Percentiles rank a stretch among this genome's conserved stretches.
Evolutionary conservation across 2,113 vertebrate species (phyloP).

Genomic region (Platysternon megacephalum): DNA sequence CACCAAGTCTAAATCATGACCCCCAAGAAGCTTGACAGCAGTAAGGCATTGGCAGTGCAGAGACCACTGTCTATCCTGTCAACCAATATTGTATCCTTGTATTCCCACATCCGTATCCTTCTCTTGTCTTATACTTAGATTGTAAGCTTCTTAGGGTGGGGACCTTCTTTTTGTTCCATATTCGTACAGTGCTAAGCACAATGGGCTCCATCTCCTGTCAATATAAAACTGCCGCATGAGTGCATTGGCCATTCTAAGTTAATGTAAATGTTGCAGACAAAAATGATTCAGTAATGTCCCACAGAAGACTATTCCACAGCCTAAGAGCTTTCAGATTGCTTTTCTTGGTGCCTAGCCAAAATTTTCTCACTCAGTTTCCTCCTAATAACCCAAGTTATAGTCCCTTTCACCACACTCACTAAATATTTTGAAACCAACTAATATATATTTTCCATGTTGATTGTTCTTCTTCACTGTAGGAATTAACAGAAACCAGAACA

Average conservation of each 20-base stretch:
- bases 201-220: background rate
- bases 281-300: background rate
- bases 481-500: background rate
- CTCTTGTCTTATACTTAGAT: background rate
- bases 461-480: background rate
- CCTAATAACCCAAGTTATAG: background rate
- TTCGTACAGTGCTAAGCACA: background rate
- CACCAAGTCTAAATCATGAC: background rate
- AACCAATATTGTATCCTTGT: background rate
- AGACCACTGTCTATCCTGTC: background rate
- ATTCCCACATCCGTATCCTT: background rate
- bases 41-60: background rate
- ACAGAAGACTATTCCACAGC: background rate
- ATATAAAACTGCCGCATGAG: background rate
- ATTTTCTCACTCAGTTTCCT: background rate
- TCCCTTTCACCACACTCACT: background rate
- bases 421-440: background rate
- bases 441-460: background rate
- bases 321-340: background rate
- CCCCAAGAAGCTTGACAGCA: background rate
- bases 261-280: background rate
- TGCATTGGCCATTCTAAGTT: background rate
- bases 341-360: background rate
- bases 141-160: background rate
- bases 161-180: background rate